Conservation (phyloP, 2,113 vertebrate genomes). For the Pyrgilauda ruficollis region DNA sequence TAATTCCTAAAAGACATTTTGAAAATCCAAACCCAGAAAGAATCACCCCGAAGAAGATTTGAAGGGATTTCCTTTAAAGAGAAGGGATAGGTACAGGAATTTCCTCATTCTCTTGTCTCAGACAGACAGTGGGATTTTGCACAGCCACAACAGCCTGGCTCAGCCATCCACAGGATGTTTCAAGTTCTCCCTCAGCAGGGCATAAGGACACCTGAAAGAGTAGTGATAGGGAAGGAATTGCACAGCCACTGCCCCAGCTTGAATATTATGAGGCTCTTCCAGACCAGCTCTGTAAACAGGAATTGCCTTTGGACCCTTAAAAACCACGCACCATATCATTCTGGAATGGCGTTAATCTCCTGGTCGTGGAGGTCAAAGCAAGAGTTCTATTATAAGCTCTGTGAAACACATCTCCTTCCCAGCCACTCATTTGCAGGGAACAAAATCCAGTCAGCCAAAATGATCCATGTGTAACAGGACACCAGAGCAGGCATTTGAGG, state of each 20-base stretch:
- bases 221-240: neutral
- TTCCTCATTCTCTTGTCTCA: neutral
- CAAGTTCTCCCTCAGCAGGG: neutral
- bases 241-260: neutral
- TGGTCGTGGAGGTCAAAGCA: neutral
- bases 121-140: neutral
- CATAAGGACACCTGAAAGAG: neutral
- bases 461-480: neutral
- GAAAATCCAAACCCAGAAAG: neutral
- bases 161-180: neutral
- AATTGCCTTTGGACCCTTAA: constrained; percentile 41
- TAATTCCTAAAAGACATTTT: neutral
- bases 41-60: neutral
- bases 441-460: neutral
- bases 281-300: constrained; percentile 9
- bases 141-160: neutral
- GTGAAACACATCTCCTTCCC: constrained; percentile 14
- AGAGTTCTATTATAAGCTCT: constrained; percentile 51
- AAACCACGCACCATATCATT: neutral
- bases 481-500: neutral
- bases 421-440: constrained; percentile 23
- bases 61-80: neutral
- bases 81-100: neutral
- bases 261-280: neutral
- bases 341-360: constrained; percentile 43